Evolutionary conservation across 2,888 invertebrate species (phyloP), one percentile per base, ranked within the genome.

Genomic region (Conchocele bisecta): DNA sequence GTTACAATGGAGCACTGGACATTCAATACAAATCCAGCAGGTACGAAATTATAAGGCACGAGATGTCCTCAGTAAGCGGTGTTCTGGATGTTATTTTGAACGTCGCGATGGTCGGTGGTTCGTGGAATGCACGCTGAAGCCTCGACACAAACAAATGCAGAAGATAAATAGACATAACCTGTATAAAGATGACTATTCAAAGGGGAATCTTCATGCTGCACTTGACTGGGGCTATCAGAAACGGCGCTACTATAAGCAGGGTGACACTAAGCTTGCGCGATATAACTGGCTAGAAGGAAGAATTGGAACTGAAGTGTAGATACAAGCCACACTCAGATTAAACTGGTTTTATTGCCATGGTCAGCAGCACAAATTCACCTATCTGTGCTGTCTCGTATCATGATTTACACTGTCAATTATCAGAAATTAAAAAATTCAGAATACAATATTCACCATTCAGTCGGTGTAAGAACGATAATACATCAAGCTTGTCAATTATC

Each of bases 141-240:
- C 87, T 13, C 69, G 89, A 33, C 91, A 91, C 72, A 90, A 89
- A 71, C 89, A 89, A 64, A 88, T 89, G 85, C 83, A 86, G 69
- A 75, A 73, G 59, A 66, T 88, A 37, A 57, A 51, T 13, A 78
- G 77, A 26, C 51, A 69, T 15, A 75, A 74, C 13, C 33, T 83
- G 4, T 86, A 73, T 66, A 82, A 59, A 42, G 86, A 87, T 39
- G 86, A 88, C 58, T 86, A 86, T 54, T 83, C 85, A 2, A 75
- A 74, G 58, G 85, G 85, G 5, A 65, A 69, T 33, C 66, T 78
- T 44, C 22, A 42, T 11, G 46, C 48, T 7, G 82, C 82, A 3
- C 56, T 78, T 7, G 75, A 81, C 58, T 84, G 82, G 81, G 67
- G 78, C 13, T 79, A 71, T 63, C 58, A 42, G 24, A 58, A 67